Evolutionary conservation across 2,113 vertebrate genomes (phyloP), one percentile per base, ranked within the genome.

Genomic region (Polypterus bichir): DNA sequence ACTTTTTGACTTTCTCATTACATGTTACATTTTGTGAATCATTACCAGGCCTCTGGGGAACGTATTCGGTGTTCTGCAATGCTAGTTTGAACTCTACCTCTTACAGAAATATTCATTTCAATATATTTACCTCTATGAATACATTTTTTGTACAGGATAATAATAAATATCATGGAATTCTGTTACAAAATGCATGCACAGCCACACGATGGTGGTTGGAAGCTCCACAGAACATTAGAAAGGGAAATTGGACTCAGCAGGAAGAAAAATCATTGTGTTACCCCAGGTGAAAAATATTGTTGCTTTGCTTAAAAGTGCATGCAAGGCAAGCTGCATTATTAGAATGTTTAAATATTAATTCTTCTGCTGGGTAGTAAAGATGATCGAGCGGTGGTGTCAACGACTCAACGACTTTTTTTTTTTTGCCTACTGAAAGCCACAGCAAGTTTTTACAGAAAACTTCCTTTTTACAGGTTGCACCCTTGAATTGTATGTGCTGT

Each of bases 301-400:
- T 83, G 87, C 82, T 84, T 84, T 85, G 83, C 88, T 92, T 89
- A 92, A 93, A 94, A 96, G 89, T 91, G 91, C 89, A 92, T 83
- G 88, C 91, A 90, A 91, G 93, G 90, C 92, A 90, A 88, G 86
- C 91, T 76, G 81, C 93, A 86, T 98, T 98, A 97, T 98, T 97
- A 93, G 89, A 96, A 94, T 97, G 91, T 97, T 98, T 98, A 98
- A 98, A 98, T 98, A 98, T 98, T 98, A 98, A 98, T 97, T 97
- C 87, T 89, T 91, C 91, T 76, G 77, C 91, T 80, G 90, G 82
- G 91, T 94, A 91, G 92, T 95, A 95, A 94, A 93, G 92, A 97
- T 97, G 92, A 97, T 92, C 89, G 92, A 94, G 86, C 83, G 82
- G 79, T 80, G 74, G 87, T 85, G 87, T 91, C 90, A 91, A 92